Conservation (phyloP, 2,113 vertebrate genomes). For the Seriola quinqueradiata region DNA sequence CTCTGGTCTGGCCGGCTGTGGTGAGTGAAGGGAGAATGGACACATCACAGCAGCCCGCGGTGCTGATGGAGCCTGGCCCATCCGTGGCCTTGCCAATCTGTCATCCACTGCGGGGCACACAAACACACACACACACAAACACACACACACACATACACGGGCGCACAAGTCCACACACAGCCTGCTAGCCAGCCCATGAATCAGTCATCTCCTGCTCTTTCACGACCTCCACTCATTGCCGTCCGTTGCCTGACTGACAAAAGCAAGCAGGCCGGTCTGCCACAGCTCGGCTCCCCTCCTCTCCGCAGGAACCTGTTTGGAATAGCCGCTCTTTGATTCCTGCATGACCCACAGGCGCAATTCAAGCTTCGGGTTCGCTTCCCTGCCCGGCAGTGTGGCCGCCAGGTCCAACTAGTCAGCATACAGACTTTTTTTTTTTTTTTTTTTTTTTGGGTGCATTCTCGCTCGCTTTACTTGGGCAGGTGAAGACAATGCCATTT, state of each 20-base stretch:
- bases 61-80: constrained; percentile 74
- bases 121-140: constrained; percentile 47
- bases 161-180: constrained; percentile 35
- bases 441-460: constrained; percentile 3
- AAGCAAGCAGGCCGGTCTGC: constrained; percentile 51
- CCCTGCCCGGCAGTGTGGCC: constrained; percentile 12
- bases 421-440: neutral
- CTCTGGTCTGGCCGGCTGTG: constrained; percentile 44
- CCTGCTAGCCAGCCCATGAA: constrained; percentile 59
- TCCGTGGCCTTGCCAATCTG: constrained; percentile 73
- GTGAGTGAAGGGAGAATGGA: constrained; percentile 69
- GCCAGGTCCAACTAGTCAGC: constrained; percentile 6
- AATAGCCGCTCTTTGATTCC: constrained; percentile 59
- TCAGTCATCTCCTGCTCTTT: constrained; percentile 74
- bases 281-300: constrained; percentile 11
- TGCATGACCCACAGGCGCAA: constrained; percentile 10
- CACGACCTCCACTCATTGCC: constrained; percentile 51
- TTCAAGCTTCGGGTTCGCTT: constrained; percentile 22
- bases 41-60: constrained; percentile 69
- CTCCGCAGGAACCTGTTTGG: constrained; percentile 35
- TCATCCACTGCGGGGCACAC: constrained; percentile 59
- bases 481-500: constrained; percentile 20
- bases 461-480: neutral
- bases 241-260: constrained; percentile 70
- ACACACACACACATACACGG: constrained; percentile 45